phyloP scores from a whole-genome alignment of 2,888 invertebrate genomes.

The Pasiphila rectangulata region DNA sequence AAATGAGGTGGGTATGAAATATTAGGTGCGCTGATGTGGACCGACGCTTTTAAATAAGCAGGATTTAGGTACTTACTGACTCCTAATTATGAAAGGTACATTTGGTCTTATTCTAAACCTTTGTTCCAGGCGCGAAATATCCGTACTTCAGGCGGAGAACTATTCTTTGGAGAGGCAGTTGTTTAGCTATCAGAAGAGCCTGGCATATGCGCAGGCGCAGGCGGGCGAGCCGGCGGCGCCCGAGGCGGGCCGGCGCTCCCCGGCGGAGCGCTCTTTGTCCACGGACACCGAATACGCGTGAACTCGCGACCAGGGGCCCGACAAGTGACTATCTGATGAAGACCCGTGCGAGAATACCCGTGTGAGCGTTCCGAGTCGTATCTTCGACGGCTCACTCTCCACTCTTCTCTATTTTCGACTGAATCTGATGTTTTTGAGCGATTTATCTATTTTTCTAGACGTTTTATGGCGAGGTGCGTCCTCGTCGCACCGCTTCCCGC shows the following conservation, averaged over 20 bases:
- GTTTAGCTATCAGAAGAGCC: constrained; percentile 90
- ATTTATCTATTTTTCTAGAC: constrained; percentile 82
- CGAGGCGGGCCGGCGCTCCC: constrained; percentile 68
- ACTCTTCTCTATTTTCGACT: constrained; percentile 76
- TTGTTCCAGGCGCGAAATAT: constrained; percentile 86
- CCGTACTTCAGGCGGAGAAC: constrained; percentile 90
- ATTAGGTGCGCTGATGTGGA: too few relatives aligned
- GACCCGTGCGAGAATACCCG: constrained; percentile 7
- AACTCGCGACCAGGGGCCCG: constrained; percentile 42
- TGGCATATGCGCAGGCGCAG: constrained; percentile 86
- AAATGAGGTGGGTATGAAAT: constrained; percentile 90
- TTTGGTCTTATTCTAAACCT: constrained; percentile 30
- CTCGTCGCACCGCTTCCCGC: constrained; percentile 78
- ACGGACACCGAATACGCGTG: constrained; percentile 88
- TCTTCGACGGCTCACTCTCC: constrained; percentile 47
- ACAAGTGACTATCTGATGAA: not conserved
- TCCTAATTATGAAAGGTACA: not conserved
- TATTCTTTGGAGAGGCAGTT: constrained; percentile 90
- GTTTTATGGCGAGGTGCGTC: constrained; percentile 79
- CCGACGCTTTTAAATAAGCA: not conserved
- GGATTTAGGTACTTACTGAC: too few relatives aligned
- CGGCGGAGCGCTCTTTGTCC: constrained; percentile 82
- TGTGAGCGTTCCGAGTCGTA: constrained; percentile 38
- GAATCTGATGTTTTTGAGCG: constrained; percentile 80
- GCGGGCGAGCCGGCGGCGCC: constrained; percentile 73